Conservation (phyloP, 1,140 invertebrate genomes). For the Trichomalopsis sarcophagae region DNA sequence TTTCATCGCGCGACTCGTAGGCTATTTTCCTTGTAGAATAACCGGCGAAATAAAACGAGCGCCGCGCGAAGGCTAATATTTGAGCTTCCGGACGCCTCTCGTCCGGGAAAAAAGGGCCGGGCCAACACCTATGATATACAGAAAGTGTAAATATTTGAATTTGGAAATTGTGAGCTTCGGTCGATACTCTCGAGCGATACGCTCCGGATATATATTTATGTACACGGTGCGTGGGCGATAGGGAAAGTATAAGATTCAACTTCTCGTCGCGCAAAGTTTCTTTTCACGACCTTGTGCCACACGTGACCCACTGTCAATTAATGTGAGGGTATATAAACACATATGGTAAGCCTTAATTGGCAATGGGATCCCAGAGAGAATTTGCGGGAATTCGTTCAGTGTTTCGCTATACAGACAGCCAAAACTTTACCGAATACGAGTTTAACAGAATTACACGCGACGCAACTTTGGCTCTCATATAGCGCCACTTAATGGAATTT, state of each 20-base stretch:
- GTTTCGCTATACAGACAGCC: background rate
- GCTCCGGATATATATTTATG: no score
- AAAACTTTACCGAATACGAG: background rate
- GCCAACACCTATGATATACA: background rate
- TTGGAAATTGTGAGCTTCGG: background rate
- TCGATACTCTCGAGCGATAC: background rate
- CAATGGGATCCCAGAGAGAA: no score
- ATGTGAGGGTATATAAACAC: no score
- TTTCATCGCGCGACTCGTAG: background rate
- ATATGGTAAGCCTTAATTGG: no score
- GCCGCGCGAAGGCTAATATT: background rate
- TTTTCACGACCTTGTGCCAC: background rate
- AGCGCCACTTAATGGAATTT: background rate
- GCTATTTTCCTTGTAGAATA: background rate
- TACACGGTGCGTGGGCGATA: background rate
- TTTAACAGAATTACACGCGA: background rate
- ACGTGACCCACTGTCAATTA: background rate
- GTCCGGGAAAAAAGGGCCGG: background rate
- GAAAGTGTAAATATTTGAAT: conserved; percentile 35
- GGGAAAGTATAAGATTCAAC: background rate
- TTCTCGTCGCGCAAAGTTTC: background rate
- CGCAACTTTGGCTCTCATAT: background rate
- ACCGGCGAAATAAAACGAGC: background rate
- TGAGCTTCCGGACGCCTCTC: background rate
- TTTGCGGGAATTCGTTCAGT: no score